Evolutionary conservation across 30 jellyfish, hydroid and myxozoan genomes (phyloP).

Genomic region (Nemopilema nomurai): DNA sequence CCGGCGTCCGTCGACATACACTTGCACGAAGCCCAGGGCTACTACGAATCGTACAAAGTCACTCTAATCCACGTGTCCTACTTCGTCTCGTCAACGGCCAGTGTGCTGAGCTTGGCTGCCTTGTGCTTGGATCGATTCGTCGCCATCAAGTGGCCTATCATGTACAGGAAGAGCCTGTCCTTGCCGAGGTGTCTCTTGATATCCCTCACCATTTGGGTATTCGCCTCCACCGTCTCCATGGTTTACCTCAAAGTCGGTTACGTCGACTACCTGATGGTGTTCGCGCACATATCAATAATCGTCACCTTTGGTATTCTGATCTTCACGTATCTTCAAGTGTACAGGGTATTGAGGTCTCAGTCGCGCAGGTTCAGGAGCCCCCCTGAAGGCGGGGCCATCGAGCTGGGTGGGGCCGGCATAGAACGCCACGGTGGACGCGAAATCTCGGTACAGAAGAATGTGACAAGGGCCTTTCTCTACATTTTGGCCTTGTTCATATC

Average conservation of each 20-base stretch:
- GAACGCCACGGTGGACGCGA: not conserved
- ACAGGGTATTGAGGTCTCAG: not conserved
- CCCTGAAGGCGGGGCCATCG: not conserved
- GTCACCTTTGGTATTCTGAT: conserved; percentile 49
- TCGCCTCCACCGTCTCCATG: conserved; percentile 40
- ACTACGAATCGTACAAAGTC: conserved; percentile 8
- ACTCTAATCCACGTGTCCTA: conserved; percentile 36
- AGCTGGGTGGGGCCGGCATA: not conserved
- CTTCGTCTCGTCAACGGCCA: conserved; percentile 74
- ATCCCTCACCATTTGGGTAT: conserved; percentile 58
- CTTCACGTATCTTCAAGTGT: conserved; percentile 45
- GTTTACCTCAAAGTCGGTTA: conserved; percentile 55
- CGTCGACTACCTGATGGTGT: conserved; percentile 53
- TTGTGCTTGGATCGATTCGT: conserved; percentile 81
- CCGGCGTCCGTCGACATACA: conserved; percentile 66
- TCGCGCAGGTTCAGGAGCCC: not conserved
- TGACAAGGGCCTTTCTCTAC: conserved; percentile 61
- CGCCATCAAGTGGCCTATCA: conserved; percentile 80
- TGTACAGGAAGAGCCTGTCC: conserved; percentile 45
- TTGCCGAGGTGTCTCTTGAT: conserved; percentile 44
- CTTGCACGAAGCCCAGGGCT: conserved; percentile 57
- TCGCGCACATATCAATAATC: conserved; percentile 67
- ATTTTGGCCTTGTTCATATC: conserved; percentile 61
- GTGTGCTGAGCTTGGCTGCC: conserved; percentile 68
- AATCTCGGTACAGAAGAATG: conserved; percentile 47